Evolutionary conservation across 2,888 invertebrate genomes (phyloP).

Genomic region (Pyrrhia umbra): DNA sequence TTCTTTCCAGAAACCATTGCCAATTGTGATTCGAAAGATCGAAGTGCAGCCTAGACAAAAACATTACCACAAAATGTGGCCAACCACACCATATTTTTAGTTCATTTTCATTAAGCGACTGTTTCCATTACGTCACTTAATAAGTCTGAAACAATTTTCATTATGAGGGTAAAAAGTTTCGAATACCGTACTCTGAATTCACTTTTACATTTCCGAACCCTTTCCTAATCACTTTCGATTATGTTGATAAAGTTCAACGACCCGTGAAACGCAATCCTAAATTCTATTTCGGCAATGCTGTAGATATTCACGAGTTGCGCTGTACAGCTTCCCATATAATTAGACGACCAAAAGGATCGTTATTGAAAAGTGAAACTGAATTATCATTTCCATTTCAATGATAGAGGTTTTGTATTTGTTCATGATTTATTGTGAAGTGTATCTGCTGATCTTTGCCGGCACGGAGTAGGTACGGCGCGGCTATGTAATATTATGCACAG

Average conservation of each 20-base stretch:
- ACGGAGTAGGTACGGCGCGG: slow-evolving; percentile 2
- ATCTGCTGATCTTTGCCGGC: slow-evolving; percentile 28
- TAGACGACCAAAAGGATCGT: slow-evolving; percentile 25
- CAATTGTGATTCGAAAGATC: too few relatives aligned
- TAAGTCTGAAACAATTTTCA: slow-evolving; percentile 26
- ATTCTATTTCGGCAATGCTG: slow-evolving; percentile 46
- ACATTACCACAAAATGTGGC: too few relatives aligned
- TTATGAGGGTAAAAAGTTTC: slow-evolving; percentile 33
- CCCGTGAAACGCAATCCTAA: slow-evolving; percentile 58
- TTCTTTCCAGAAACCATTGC: too few relatives aligned
- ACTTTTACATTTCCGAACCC: slow-evolving; percentile 54
- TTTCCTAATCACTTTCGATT: slow-evolving; percentile 60
- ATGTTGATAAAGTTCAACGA: slow-evolving; percentile 54
- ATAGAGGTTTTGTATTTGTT: slow-evolving; percentile 29
- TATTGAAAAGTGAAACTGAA: slow-evolving; percentile 53
- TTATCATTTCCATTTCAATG: slow-evolving; percentile 47
- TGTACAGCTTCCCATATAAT: slow-evolving; percentile 38
- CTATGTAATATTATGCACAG: slow-evolving; percentile 34
- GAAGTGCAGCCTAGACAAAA: too few relatives aligned
- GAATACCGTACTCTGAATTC: slow-evolving; percentile 30
- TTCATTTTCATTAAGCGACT: background rate
- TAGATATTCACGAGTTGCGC: slow-evolving; percentile 35
- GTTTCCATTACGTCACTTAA: slow-evolving; percentile 9
- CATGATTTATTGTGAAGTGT: slow-evolving; percentile 39
- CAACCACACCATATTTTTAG: too few relatives aligned